Percentiles rank a stretch among this genome's conserved stretches.
These are phyloP conservation scores for Nymphalis polychloros DNA, from an alignment of 2,888 invertebrate species.

Conservation along the genomic window DNA sequence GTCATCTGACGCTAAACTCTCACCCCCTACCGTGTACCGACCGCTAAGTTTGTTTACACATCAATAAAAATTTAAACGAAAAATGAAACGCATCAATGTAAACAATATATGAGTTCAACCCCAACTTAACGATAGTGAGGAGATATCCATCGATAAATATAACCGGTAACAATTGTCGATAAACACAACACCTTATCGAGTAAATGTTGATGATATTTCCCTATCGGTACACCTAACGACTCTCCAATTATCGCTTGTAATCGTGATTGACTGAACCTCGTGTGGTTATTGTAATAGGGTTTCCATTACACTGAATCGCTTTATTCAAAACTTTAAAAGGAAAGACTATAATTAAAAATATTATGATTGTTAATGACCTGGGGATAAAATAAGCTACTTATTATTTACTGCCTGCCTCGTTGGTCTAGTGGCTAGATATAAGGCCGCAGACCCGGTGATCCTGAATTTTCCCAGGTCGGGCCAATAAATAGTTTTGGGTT, in stretches of 20 bases:
- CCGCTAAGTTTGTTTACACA: background rate
- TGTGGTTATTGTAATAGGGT: background rate
- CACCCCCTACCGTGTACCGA: too few relatives aligned
- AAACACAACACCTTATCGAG: conserved; percentile 10
- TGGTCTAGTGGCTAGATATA: too few relatives aligned
- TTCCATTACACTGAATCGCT: background rate
- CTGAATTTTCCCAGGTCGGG: too few relatives aligned
- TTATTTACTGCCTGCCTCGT: too few relatives aligned
- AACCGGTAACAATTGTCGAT: conserved; percentile 12
- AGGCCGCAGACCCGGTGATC: too few relatives aligned
- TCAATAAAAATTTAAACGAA: background rate
- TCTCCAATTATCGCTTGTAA: conserved; percentile 1
- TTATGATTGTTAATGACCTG: too few relatives aligned
- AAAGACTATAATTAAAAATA: too few relatives aligned
- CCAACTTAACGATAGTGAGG: conserved; percentile 5
- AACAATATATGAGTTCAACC: background rate
- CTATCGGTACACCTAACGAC: background rate
- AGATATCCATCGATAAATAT: conserved; percentile 20
- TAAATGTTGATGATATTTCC: background rate
- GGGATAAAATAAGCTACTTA: too few relatives aligned
- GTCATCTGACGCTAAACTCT: too few relatives aligned
- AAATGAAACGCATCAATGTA: background rate
- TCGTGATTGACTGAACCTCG: background rate
- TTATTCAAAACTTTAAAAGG: too few relatives aligned
- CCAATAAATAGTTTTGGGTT: too few relatives aligned